Percentiles rank a stretch among this genome's conserved stretches.
Conservation (phyloP, 2,113 vertebrate species). For the Dipodomys ordii region DNA sequence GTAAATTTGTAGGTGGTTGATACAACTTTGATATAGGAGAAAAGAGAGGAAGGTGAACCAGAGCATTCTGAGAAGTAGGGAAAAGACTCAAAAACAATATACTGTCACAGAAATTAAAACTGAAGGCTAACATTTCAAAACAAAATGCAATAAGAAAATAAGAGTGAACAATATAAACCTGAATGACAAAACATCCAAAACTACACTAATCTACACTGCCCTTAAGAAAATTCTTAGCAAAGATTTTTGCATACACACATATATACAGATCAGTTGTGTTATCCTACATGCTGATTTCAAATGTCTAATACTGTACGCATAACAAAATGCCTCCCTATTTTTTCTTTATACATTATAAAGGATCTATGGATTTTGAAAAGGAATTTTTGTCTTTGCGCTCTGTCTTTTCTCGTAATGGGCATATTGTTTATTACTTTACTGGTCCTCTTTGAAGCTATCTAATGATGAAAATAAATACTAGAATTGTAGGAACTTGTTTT, state of each 20-base stretch:
- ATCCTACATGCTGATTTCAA: not conserved
- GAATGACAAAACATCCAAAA: not conserved
- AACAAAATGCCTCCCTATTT: not conserved
- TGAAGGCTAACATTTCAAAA: not conserved
- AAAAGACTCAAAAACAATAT: not conserved
- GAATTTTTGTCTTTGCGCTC: not conserved
- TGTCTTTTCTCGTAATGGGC: not conserved
- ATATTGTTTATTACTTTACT: conserved; percentile 10
- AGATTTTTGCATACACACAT: not conserved
- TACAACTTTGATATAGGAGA: not conserved
- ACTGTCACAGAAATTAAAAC: not conserved
- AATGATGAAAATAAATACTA: not conserved
- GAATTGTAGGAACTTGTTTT: conserved; percentile 1
- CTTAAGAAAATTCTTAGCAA: not conserved
- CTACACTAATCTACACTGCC: not conserved
- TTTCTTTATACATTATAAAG: not conserved
- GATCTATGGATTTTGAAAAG: not conserved
- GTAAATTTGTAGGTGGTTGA: not conserved
- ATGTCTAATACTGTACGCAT: not conserved
- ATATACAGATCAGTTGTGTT: not conserved
- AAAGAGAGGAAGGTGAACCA: not conserved
- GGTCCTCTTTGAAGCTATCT: not conserved
- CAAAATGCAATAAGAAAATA: not conserved
- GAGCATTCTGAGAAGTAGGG: not conserved
- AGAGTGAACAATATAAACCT: not conserved